Evolutionary conservation across 2,113 vertebrate genomes (phyloP).

Genomic region (Prunella himalayana): DNA sequence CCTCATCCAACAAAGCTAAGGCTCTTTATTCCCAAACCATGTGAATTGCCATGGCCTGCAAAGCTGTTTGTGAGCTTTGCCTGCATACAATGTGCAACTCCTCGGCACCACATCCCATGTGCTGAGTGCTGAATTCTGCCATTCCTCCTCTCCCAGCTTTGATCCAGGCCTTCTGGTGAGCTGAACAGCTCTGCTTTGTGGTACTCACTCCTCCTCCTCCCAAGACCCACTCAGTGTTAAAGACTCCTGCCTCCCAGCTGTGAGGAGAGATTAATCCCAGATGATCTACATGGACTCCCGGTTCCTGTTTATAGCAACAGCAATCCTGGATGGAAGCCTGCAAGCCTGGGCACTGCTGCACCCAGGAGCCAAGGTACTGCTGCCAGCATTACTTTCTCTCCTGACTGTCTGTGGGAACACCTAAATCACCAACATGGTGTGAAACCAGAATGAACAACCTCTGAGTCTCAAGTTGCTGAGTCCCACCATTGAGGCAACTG

Average conservation of each 20-base stretch:
- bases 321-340: neutral
- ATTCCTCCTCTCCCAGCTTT: neutral
- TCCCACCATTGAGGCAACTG: neutral
- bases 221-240: neutral
- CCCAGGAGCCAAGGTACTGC: neutral
- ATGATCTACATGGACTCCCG: neutral
- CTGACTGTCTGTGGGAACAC: neutral
- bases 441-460: neutral
- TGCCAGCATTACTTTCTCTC: neutral
- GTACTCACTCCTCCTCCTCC: neutral
- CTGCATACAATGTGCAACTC: accelerated
- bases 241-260: neutral
- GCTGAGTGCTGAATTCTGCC: neutral
- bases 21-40: neutral
- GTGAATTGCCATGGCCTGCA: neutral
- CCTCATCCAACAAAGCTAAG: neutral
- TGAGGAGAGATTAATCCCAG: neutral
- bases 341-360: neutral
- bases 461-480: accelerated
- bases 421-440: neutral
- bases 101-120: accelerated
- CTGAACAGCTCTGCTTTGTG: neutral
- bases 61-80: neutral
- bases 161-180: neutral
- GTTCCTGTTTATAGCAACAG: neutral